phyloP scores from a whole-genome alignment of 2,113 vertebrate genomes.

The Spheniscus mendiculus region DNA sequence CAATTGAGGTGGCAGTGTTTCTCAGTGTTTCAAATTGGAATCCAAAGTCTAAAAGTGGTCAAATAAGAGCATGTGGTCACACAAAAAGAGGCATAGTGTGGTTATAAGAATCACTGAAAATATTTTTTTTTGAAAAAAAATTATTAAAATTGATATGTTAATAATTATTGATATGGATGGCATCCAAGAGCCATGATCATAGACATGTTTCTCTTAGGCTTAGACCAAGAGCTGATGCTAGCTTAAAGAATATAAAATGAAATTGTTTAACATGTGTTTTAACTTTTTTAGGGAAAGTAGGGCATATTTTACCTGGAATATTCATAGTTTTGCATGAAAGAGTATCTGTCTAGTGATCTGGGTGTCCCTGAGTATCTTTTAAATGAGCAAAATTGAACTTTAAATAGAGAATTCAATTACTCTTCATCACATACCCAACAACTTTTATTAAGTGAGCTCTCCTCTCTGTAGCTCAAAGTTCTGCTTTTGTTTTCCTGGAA shows the following conservation, averaged over 20 bases:
- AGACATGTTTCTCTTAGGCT: neutral
- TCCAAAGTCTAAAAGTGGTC: neutral
- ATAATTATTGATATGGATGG: neutral
- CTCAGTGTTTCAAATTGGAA: neutral
- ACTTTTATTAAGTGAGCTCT: neutral
- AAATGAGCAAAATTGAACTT: neutral
- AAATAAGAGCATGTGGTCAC: neutral
- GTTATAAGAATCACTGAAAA: neutral
- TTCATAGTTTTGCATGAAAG: neutral
- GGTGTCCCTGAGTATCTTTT: neutral
- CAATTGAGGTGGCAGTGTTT: slow-evolving; percentile 54
- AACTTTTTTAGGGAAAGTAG: neutral
- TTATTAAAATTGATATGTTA: neutral
- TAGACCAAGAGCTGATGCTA: neutral
- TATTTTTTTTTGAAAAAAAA: too few relatives aligned
- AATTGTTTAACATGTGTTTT: neutral
- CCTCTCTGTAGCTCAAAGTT: neutral
- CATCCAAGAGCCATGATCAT: neutral
- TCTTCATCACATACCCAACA: neutral
- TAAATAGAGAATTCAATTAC: neutral
- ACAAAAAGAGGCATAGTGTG: neutral
- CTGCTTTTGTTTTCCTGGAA: neutral
- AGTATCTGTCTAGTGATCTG: neutral
- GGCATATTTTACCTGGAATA: neutral
- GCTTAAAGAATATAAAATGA: neutral